These are phyloP conservation scores for Bubo blakistoni DNA, from an alignment of 2,113 vertebrate species.

Conservation along the genomic window DNA sequence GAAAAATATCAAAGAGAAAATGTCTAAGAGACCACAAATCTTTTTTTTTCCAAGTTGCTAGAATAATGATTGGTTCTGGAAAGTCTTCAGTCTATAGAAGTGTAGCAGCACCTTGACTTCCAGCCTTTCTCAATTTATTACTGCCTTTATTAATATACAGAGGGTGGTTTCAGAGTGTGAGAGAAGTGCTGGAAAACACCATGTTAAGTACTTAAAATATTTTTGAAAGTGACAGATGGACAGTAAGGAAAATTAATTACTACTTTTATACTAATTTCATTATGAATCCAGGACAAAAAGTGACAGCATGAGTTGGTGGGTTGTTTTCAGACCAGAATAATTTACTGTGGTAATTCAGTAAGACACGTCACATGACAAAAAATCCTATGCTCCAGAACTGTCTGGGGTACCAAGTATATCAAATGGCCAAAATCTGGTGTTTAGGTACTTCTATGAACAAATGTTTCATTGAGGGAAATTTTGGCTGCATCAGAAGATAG, in stretches of 20 bases:
- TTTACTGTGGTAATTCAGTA: background rate
- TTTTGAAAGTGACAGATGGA: background rate
- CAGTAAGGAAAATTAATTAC: background rate
- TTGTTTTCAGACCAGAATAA: background rate
- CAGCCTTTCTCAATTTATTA: background rate
- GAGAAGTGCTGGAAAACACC: background rate
- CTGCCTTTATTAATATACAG: background rate
- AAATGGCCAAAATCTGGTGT: background rate
- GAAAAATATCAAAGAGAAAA: background rate
- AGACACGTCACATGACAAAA: background rate
- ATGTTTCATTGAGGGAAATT: background rate
- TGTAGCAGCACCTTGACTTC: background rate
- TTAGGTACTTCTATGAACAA: background rate
- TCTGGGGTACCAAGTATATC: background rate
- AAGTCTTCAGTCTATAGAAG: background rate
- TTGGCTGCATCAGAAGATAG: background rate
- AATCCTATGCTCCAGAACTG: background rate
- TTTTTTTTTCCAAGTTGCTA: background rate
- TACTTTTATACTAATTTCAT: background rate
- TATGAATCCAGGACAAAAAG: background rate
- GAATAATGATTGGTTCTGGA: background rate
- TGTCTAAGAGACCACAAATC: background rate
- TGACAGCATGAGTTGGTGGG: background rate
- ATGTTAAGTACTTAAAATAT: background rate
- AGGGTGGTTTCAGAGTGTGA: background rate